phyloP scores from a whole-genome alignment of 2,888 invertebrate genomes.

The Brachypterus glaber region DNA sequence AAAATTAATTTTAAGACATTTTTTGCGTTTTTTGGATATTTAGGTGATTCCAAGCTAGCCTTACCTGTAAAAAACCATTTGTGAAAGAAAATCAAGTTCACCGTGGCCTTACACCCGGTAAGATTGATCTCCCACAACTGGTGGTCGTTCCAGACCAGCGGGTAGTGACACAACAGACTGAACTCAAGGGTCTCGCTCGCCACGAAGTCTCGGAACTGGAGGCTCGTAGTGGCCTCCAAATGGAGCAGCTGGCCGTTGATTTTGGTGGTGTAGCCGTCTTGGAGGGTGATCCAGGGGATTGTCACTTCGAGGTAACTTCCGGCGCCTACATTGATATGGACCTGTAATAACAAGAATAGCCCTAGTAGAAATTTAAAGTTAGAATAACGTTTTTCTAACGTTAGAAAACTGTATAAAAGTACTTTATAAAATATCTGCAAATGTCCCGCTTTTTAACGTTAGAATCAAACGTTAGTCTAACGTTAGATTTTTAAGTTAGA shows the following conservation, averaged over 20 bases:
- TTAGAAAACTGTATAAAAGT: too few species aligned
- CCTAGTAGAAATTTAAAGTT: too few species aligned
- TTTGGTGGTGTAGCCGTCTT: slow-evolving; percentile 71
- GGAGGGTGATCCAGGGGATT: slow-evolving; percentile 84
- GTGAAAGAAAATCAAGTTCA: slow-evolving; percentile 86
- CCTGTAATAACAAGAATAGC: too few species aligned
- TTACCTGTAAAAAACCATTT: slow-evolving; percentile 86
- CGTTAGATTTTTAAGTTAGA: too few species aligned
- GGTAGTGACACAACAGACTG: slow-evolving; percentile 79
- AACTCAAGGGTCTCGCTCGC: slow-evolving; percentile 94
- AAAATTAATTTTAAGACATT: too few species aligned
- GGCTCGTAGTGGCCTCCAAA: slow-evolving; percentile 90
- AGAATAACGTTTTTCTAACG: too few species aligned
- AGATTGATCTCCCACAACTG: slow-evolving; percentile 89
- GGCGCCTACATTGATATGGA: slow-evolving; percentile 89
- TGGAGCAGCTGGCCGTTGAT: slow-evolving; percentile 90
- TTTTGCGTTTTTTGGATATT: too few species aligned
- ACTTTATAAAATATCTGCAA: too few species aligned
- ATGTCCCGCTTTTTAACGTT: too few species aligned
- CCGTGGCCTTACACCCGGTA: slow-evolving; percentile 90
- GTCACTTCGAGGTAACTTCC: slow-evolving; percentile 90
- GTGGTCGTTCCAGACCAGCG: slow-evolving; percentile 90
- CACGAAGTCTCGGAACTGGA: slow-evolving; percentile 83
- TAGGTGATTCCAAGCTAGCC: too few species aligned
- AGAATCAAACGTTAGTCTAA: too few species aligned